Percentiles rank a stretch among this genome's conserved stretches.
These are phyloP conservation scores for Neodontobutis hainanensis DNA, from an alignment of 2,113 vertebrate species.

Conservation along the genomic window DNA sequence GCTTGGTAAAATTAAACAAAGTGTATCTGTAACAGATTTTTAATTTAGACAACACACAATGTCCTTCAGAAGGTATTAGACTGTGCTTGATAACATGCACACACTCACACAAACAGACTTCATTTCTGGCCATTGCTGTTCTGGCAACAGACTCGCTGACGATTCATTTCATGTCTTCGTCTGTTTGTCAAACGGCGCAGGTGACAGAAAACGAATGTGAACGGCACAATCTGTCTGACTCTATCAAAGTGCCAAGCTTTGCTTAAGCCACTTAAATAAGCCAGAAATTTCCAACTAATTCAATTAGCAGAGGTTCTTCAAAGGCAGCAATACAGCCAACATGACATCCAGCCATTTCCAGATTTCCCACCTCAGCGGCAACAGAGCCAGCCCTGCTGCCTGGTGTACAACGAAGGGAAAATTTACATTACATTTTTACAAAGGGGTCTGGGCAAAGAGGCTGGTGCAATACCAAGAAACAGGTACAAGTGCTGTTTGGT, in stretches of 20 bases:
- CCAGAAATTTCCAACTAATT: conserved; percentile 69
- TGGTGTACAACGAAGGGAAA: conserved; percentile 46
- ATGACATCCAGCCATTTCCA: conserved; percentile 61
- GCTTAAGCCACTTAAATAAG: conserved; percentile 54
- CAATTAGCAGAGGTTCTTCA: conserved; percentile 65
- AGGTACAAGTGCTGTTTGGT: conserved; percentile 25
- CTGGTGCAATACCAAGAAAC: conserved; percentile 48
- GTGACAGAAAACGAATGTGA: conserved; percentile 30
- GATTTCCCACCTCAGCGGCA: conserved; percentile 61
- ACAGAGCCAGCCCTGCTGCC: conserved; percentile 38
- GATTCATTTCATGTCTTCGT: conserved; percentile 28
- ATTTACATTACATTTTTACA: conserved; percentile 53
- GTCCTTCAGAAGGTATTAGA: conserved; percentile 63
- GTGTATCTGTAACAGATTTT: conserved; percentile 67
- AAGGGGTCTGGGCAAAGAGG: conserved; percentile 34
- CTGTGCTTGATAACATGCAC: conserved; percentile 30
- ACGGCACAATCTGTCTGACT: conserved; percentile 42
- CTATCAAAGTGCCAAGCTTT: conserved; percentile 21
- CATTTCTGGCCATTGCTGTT: conserved; percentile 40
- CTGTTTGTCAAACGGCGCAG: conserved; percentile 27
- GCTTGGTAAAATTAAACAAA: conserved; percentile 49
- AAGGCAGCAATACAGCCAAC: conserved; percentile 50
- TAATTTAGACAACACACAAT: conserved; percentile 75
- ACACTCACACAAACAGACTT: conserved; percentile 10
- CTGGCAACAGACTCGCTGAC: conserved; percentile 34